Base-by-base conservation (phyloP, 2,113 vertebrate species). In the Syngnathoides biaculeatus region DNA sequence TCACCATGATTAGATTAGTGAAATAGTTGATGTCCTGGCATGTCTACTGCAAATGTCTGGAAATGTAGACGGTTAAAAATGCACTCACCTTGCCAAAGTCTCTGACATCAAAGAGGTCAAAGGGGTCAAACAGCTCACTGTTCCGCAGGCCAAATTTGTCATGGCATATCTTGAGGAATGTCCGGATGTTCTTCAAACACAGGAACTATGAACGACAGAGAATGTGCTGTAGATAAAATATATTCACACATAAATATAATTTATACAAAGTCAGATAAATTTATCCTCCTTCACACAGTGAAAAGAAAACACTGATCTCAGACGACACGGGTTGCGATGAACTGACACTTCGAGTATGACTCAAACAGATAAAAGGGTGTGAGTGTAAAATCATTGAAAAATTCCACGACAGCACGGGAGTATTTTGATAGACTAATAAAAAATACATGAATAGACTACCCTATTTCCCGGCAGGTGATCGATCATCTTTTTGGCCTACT, bases 161-260 rank as follows among this genome's bases (percentile, higher is more conserved):
- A 0, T 99, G 97, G 68, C 97, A 98, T 64, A 98, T 96, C 79
- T 96, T 98, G 0, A 99, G 93, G 87, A 99, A 99, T 0, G 95
- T 99, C 27, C 96, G 89, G 74, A 99, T 98, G 82, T 99, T 99
- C 92, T 99, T 99, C 92, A 98, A 26, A 35, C 97, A 99, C 69
- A 99, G 91, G 70, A 99, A 98, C 97, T 98, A 81, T 0, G 63
- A 69, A 15, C 79, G 38, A 73, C 2, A 3, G 6, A 47, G n/a
- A 0, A 52, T 22, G 5, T n/a, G n/a, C n/a, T n/a, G n/a, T 10
- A 52, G 20, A 55, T 55, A 26, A 55, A 26, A 35, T 35, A 35
- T 11, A 4, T 13, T 55, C 30, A 35, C 45, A 47, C 5, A 8
- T 35, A 39, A 9, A 19, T 30, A 11, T 38, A n/a, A n/a, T 60